These are phyloP conservation scores for Tinea semifulvella DNA, from an alignment of 2,888 invertebrate genomes.

Conservation along the genomic window DNA sequence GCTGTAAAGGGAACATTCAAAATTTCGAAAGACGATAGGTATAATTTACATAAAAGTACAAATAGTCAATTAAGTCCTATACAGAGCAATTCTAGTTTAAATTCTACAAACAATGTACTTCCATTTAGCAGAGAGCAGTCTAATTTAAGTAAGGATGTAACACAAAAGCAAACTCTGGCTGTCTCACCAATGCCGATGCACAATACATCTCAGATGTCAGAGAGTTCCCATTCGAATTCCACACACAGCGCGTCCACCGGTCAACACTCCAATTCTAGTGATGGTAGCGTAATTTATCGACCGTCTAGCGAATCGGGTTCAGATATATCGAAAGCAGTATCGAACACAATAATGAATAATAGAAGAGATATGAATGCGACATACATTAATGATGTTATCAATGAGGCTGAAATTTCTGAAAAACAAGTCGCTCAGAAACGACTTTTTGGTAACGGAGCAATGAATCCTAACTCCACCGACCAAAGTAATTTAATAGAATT, in stretches of 20 bases:
- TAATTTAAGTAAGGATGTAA: constrained; percentile 57
- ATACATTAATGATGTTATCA: constrained; percentile 60
- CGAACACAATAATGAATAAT: constrained; percentile 50
- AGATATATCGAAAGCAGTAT: constrained; percentile 59
- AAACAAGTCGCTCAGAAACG: constrained; percentile 54
- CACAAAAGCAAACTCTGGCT: constrained; percentile 64
- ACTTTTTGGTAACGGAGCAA: constrained; percentile 31
- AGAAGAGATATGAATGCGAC: constrained; percentile 64
- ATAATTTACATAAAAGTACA: constrained; percentile 63
- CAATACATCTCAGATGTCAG: constrained; percentile 68
- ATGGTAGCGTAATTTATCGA: constrained; percentile 77
- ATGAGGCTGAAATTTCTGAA: constrained; percentile 61
- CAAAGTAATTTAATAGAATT: constrained; percentile 46
- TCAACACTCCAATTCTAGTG: constrained; percentile 76
- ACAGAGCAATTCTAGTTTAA: constrained; percentile 66
- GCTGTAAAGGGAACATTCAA: constrained; percentile 92
- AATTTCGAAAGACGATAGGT: constrained; percentile 67
- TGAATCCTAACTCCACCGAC: constrained; percentile 37
- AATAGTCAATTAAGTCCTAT: constrained; percentile 65
- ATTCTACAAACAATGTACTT: constrained; percentile 59
- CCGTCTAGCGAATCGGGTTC: constrained; percentile 77
- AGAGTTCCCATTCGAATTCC: constrained; percentile 70
- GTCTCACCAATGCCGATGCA: constrained; percentile 80
- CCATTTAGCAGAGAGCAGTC: constrained; percentile 61
- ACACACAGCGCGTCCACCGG: constrained; percentile 56